Evolutionary conservation across 2,888 invertebrate species (phyloP).

Genomic region (Plebejus argus): DNA sequence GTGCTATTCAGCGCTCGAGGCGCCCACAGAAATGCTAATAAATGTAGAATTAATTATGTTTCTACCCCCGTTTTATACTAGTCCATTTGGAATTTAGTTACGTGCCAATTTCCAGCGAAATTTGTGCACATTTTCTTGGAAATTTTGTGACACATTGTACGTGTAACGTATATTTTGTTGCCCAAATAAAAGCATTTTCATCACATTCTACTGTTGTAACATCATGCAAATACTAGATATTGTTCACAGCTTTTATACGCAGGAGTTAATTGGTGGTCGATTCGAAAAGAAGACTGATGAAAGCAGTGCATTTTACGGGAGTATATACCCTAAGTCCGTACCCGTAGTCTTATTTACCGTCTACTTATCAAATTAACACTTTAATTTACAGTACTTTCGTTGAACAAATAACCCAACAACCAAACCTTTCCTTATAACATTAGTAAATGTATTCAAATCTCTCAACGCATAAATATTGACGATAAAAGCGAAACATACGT

Average conservation of each 20-base stretch:
- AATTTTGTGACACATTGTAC: neutral
- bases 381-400: too few species aligned
- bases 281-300: too few species aligned
- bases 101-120: neutral
- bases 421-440: neutral
- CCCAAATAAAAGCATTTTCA: too few species aligned
- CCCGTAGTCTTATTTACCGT: too few species aligned
- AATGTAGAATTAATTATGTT: conserved; percentile 22
- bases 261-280: too few species aligned
- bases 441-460: neutral
- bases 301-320: too few species aligned
- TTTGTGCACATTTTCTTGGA: neutral
- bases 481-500: neutral
- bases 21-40: conserved; percentile 20
- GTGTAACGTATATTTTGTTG: neutral
- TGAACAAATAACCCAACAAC: neutral
- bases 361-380: too few species aligned
- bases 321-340: too few species aligned
- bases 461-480: neutral
- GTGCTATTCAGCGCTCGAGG: conserved; percentile 4
- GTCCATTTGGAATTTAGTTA: neutral
- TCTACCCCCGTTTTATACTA: conserved; percentile 2
- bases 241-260: too few species aligned
- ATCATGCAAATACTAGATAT: too few species aligned
- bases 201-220: too few species aligned